Conservation (phyloP, 2,888 invertebrate genomes). For the Pterostichus niger region DNA sequence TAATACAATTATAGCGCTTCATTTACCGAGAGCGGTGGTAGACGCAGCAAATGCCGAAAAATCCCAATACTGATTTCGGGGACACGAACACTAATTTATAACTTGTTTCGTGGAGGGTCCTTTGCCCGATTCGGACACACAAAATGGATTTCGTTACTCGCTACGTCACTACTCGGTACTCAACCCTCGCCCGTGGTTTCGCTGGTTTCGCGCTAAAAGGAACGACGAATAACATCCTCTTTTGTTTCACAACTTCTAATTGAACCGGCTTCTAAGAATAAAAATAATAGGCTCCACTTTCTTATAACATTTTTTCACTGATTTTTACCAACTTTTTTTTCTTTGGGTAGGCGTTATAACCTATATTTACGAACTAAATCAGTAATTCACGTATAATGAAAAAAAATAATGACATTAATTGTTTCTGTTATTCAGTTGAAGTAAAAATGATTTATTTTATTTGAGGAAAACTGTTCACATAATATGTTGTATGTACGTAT, state of each 20-base stretch:
- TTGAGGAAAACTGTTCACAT: too few species aligned
- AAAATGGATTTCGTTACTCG: constrained; percentile 23
- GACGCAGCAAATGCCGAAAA: constrained; percentile 38
- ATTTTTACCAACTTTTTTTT: constrained; percentile 20
- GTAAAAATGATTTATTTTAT: too few species aligned
- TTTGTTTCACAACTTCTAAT: constrained; percentile 30
- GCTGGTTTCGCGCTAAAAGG: constrained; percentile 33
- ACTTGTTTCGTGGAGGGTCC: constrained; percentile 39
- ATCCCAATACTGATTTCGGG: constrained; percentile 44
- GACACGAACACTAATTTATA: constrained; percentile 55
- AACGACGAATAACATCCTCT: constrained; percentile 19
- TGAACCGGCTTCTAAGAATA: constrained; percentile 29
- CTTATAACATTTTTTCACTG: background rate
- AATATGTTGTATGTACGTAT: too few species aligned
- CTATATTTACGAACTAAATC: background rate
- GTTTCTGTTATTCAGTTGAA: too few species aligned
- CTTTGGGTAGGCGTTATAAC: background rate
- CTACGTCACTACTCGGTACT: too few species aligned
- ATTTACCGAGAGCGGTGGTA: constrained; percentile 39
- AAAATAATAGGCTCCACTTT: constrained; percentile 11
- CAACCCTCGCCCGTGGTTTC: background rate
- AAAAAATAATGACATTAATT: constrained; percentile 12
- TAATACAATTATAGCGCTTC: constrained; percentile 60
- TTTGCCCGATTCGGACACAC: constrained; percentile 12
- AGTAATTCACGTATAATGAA: constrained; percentile 8